Evolutionary conservation across 2,113 vertebrate species (phyloP).

Genomic region (Tachysurus vachellii): DNA sequence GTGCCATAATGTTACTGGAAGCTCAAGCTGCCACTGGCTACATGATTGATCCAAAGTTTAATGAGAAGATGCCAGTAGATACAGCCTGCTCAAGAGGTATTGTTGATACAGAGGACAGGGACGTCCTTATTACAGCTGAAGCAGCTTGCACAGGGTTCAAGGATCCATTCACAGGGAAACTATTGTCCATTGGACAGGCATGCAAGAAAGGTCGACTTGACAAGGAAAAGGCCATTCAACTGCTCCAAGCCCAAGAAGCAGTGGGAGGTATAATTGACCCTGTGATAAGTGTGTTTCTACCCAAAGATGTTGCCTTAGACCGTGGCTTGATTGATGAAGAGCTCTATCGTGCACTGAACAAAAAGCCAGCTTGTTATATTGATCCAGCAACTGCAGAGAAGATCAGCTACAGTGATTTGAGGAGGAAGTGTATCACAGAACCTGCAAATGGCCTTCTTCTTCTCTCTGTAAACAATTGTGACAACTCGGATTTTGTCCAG

Average conservation of each 20-base stretch:
- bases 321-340: slow-evolving; percentile 90
- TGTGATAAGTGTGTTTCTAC: slow-evolving; percentile 87
- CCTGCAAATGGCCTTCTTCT: slow-evolving; percentile 85
- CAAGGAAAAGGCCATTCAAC: slow-evolving; percentile 80
- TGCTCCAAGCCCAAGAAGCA: slow-evolving; percentile 89
- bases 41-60: slow-evolving; percentile 84
- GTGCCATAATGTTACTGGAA: slow-evolving; percentile 85
- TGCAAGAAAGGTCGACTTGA: slow-evolving; percentile 85
- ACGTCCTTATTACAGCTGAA: slow-evolving; percentile 85
- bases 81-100: slow-evolving; percentile 88
- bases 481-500: slow-evolving; percentile 79
- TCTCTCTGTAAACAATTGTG: slow-evolving; percentile 69
- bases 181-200: slow-evolving; percentile 86
- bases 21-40: slow-evolving; percentile 94
- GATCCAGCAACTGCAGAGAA: slow-evolving; percentile 84
- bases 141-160: slow-evolving; percentile 90
- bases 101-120: slow-evolving; percentile 87
- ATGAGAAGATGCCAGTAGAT: slow-evolving; percentile 85
- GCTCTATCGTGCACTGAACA: slow-evolving; percentile 83
- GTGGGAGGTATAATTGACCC: slow-evolving; percentile 91
- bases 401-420: slow-evolving; percentile 84
- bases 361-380: slow-evolving; percentile 84
- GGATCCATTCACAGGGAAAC: slow-evolving; percentile 90
- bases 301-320: slow-evolving; percentile 86
- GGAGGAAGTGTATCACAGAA: slow-evolving; percentile 81